Percentiles rank a stretch among this genome's conserved stretches.
These are phyloP conservation scores for Cololabis saira DNA, from an alignment of 2,113 vertebrate genomes.

Conservation along the genomic window DNA sequence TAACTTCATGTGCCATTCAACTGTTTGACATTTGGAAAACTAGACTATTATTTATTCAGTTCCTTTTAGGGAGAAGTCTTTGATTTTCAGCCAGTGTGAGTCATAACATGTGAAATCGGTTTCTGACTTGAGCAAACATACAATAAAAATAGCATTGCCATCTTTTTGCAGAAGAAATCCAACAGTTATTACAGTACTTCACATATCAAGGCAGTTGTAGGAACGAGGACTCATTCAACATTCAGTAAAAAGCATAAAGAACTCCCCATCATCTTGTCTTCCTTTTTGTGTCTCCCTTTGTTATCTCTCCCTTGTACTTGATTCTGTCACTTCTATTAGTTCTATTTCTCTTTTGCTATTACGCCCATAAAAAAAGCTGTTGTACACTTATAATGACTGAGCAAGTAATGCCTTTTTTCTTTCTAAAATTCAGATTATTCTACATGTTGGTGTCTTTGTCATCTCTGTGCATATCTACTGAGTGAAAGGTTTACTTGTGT, in stretches of 20 bases:
- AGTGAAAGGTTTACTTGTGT: too few relatives aligned
- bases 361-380: conserved; percentile 5
- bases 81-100: conserved; percentile 10
- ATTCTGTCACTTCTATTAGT: conserved; percentile 46
- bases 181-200: conserved; percentile 1
- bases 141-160: conserved; percentile 34
- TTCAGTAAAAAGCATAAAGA: conserved; percentile 42
- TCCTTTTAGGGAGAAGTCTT: conserved; percentile 17
- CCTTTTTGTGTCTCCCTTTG: conserved; percentile 37
- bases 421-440: not conserved
- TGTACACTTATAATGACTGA: not conserved
- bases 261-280: conserved; percentile 19
- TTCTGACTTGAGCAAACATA: conserved; percentile 21
- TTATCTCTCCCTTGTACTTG: conserved; percentile 24
- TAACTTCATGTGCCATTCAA: conserved; percentile 1
- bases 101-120: conserved; percentile 1
- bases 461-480: too few relatives aligned
- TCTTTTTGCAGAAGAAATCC: conserved; percentile 1
- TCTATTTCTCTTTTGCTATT: conserved; percentile 34
- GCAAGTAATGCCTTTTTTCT: not conserved
- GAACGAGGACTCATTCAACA: conserved; percentile 47
- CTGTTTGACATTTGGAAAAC: conserved; percentile 26
- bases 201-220: conserved; percentile 42
- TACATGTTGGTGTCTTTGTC: too few relatives aligned
- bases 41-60: not conserved